A percentile compares a stretch with the other conserved stretches of the same genome.
These are phyloP conservation scores for Amyelois transitella DNA, from an alignment of 1,140 invertebrate genomes.

Conservation along the genomic window DNA sequence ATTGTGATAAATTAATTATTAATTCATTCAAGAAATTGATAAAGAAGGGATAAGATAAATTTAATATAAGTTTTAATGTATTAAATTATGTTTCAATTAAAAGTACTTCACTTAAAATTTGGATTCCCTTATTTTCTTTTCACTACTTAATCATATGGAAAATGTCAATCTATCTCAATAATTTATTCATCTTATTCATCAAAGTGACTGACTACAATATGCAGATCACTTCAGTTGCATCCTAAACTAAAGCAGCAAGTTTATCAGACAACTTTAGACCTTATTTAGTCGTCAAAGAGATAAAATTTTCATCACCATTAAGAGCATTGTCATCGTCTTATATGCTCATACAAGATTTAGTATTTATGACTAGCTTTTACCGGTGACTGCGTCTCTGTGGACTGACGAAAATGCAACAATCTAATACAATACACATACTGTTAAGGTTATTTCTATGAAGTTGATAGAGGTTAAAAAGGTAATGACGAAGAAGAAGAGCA, in stretches of 20 bases:
- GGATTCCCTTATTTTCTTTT: too few relatives aligned
- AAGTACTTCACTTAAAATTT: too few relatives aligned
- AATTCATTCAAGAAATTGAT: too few relatives aligned
- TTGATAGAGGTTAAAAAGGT: too few relatives aligned
- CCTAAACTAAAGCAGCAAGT: not conserved
- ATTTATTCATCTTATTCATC: not conserved
- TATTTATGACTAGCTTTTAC: not conserved
- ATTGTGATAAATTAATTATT: too few relatives aligned
- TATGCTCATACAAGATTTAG: not conserved
- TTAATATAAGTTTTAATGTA: too few relatives aligned
- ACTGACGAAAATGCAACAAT: not conserved
- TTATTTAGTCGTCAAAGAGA: not conserved
- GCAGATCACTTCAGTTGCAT: not conserved
- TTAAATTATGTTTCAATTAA: too few relatives aligned
- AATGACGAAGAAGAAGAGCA: too few relatives aligned
- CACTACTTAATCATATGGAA: not conserved
- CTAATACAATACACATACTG: too few relatives aligned
- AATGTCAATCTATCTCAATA: not conserved
- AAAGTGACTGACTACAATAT: not conserved
- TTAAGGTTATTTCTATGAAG: too few relatives aligned
- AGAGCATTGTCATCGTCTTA: not conserved
- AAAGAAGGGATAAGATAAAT: too few relatives aligned
- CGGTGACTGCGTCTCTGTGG: not conserved
- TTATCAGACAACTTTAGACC: not conserved
- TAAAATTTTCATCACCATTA: not conserved